Evolutionary conservation across 2,113 vertebrate species (phyloP).

Genomic region (Centrocercus urophasianus): DNA sequence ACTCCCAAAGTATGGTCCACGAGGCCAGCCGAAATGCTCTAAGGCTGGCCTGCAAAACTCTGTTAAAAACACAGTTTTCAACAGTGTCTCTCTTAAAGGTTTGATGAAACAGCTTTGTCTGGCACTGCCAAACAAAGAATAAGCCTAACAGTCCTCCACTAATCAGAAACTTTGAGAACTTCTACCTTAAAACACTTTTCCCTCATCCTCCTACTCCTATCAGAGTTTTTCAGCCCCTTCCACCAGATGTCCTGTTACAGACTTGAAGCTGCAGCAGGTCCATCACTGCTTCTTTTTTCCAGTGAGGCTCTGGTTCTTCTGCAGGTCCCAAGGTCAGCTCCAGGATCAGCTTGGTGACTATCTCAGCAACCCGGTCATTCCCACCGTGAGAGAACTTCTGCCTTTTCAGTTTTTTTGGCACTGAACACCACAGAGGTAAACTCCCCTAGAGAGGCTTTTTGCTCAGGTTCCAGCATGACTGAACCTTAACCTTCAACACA

Average conservation of each 20-base stretch:
- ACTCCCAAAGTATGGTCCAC: slow-evolving; percentile 41
- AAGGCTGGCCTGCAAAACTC: not conserved
- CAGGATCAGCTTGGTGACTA: not conserved
- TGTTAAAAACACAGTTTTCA: slow-evolving; percentile 35
- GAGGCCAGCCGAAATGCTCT: not conserved
- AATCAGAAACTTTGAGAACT: not conserved
- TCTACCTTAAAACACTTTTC: not conserved
- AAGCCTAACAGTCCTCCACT: not conserved
- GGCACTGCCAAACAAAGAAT: not conserved
- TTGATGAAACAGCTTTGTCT: not conserved
- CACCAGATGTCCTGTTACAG: not conserved
- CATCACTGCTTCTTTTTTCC: not conserved
- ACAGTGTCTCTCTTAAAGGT: not conserved
- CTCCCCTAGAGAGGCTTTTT: not conserved
- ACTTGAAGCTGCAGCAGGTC: not conserved
- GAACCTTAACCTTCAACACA: not conserved
- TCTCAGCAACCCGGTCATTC: fast-evolving
- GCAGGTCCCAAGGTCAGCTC: not conserved
- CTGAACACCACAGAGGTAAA: fast-evolving
- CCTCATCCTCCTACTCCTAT: not conserved
- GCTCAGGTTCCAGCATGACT: not conserved
- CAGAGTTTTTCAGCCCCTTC: not conserved
- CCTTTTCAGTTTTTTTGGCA: not conserved
- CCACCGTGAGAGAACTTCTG: not conserved
- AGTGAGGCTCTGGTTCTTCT: not conserved